Evolutionary conservation across 2,113 vertebrate species (phyloP), one percentile per base, ranked within the genome.

Genomic region (Calonectris borealis): DNA sequence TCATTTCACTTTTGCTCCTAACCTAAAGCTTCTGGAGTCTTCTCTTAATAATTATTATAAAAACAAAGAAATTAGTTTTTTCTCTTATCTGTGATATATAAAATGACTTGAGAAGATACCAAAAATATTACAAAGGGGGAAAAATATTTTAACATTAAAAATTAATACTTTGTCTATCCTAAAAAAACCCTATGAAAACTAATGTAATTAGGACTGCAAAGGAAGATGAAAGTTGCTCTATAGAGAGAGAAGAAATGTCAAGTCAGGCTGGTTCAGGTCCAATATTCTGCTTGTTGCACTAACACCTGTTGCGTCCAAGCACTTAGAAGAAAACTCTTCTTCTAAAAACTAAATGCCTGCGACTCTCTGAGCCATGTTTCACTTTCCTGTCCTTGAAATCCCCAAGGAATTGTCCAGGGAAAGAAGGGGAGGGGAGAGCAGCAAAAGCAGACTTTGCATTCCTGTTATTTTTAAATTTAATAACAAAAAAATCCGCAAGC

Each of bases 401-500:
- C 82, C 82, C 64, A 66, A 55, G 22, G 84, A 91, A 18, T 31
- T 42, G 11, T 58, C 54, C 42, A 90, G 62, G 40, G 55, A 65
- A 85, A 89, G 60, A 69, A 32, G 36, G 32, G 51, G 55, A 10
- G 17, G 49, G 34, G 22, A 72, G 27, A 70, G 22, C 34, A 77
- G 42, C 66, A 94, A 87, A 69, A 95, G 73, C 70, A 83, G 87
- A 73, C 29, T 80, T 58, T 26, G n/a, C n/a, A 92, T 94, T 92
- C 82, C 27, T 86, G 68, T 80, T 97, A 90, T 88, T 95, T 97
- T 94, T 70, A 85, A 93, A 73, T 93, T 88, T 80, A 84, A 93
- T 16, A 77, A 75, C 58, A 27, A 60, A 75, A 94, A 94, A 88
- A 72, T 32, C 61, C 29, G 1, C 36, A 60, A 89, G 73, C n/a